These are phyloP conservation scores for Crotalus viridis DNA, from an alignment of 2,113 vertebrate genomes.

Conservation along the genomic window DNA sequence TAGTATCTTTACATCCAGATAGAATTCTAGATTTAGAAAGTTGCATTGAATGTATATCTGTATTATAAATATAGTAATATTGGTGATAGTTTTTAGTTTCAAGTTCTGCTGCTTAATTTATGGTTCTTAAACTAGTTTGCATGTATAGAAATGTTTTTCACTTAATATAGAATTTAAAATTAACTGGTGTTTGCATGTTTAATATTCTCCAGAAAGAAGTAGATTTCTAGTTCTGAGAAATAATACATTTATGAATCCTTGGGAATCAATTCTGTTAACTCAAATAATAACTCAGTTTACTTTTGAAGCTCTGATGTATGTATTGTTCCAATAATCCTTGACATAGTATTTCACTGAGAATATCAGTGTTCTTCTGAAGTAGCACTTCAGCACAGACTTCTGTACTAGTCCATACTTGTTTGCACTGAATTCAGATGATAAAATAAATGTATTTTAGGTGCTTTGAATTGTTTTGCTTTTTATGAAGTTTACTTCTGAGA, in stretches of 20 bases:
- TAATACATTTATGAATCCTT: neutral
- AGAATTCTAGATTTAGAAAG: neutral
- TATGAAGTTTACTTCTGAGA: slow-evolving; percentile 1
- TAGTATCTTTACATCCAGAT: neutral
- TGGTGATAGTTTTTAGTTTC: neutral
- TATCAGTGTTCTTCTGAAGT: neutral
- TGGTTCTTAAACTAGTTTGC: neutral
- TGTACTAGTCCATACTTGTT: neutral
- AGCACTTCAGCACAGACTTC: neutral
- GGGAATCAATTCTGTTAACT: neutral
- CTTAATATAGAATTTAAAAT: neutral
- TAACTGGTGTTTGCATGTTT: neutral
- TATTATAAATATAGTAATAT: neutral
- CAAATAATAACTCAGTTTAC: neutral
- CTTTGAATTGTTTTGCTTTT: neutral
- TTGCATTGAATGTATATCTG: neutral
- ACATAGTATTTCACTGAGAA: neutral
- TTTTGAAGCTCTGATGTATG: neutral
- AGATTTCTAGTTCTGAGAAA: neutral
- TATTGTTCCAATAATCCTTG: neutral
- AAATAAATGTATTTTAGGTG: neutral
- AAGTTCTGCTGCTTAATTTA: neutral
- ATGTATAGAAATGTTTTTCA: neutral
- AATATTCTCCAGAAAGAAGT: neutral
- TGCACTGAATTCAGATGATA: neutral